Conservation (phyloP, 2,797 vertebrate species). For the Myripristis murdjan region DNA sequence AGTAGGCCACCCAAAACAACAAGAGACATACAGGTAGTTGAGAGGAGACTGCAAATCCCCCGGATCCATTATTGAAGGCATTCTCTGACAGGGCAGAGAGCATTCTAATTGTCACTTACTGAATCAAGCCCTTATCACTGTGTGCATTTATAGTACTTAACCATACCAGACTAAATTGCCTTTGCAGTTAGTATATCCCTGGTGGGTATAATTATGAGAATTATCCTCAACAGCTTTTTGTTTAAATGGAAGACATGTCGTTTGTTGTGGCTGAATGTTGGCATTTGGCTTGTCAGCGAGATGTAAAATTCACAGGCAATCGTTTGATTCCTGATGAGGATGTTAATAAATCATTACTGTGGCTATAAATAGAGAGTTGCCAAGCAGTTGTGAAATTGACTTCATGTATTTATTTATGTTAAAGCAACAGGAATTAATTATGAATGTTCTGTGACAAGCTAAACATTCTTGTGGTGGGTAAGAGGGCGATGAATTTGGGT, state of each 20-base stretch:
- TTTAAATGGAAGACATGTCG: conserved; percentile 53
- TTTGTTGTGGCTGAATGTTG: conserved; percentile 59
- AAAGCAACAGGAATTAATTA: conserved; percentile 82
- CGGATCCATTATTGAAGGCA: conserved; percentile 69
- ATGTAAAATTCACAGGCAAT: conserved; percentile 72
- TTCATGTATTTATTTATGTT: conserved; percentile 86
- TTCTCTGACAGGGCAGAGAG: conserved; percentile 63
- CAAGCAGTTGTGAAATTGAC: conserved; percentile 78
- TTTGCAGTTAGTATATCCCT: conserved; percentile 67
- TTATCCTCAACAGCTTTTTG: conserved; percentile 68
- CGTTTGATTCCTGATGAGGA: conserved; percentile 78
- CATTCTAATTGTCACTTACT: conserved; percentile 73
- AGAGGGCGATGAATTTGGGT: conserved; percentile 77
- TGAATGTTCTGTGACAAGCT: conserved; percentile 79
- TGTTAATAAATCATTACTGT: conserved; percentile 80
- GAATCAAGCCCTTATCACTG: conserved; percentile 67
- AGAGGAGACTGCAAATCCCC: conserved; percentile 68
- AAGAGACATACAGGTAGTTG: conserved; percentile 74
- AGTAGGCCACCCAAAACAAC: conserved; percentile 78
- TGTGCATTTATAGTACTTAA: conserved; percentile 64
- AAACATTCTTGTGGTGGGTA: conserved; percentile 70
- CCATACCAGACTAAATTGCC: conserved; percentile 66
- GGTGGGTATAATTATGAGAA: conserved; percentile 77
- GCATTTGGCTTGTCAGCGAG: conserved; percentile 68
- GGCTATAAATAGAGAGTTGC: conserved; percentile 84